These are phyloP conservation scores for Lithobates sylvaticus DNA, from an alignment of 2,797 vertebrate species.

Conservation along the genomic window DNA sequence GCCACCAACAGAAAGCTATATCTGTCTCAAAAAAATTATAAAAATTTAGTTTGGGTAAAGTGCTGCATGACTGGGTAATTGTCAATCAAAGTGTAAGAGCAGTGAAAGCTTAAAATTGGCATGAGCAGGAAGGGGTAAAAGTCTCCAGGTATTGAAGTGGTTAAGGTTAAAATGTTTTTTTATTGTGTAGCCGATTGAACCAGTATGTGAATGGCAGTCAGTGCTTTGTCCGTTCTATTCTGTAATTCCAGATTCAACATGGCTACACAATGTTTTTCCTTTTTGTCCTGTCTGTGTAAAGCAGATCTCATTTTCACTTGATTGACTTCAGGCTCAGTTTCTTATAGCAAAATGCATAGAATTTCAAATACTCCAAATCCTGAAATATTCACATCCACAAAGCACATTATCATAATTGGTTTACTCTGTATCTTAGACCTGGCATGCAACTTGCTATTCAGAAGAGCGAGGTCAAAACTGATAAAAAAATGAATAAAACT, in stretches of 20 bases:
- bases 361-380: slow-evolving; percentile 24
- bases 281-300: slow-evolving; percentile 27
- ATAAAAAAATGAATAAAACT: not conserved
- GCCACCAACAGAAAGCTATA: too few relatives aligned
- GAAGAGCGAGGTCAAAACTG: not conserved
- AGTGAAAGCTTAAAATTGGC: too few relatives aligned
- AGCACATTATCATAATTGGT: slow-evolving; percentile 47
- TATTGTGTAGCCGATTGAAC: not conserved
- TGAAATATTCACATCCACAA: slow-evolving; percentile 41
- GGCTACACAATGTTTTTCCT: slow-evolving; percentile 1
- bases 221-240: slow-evolving; percentile 10
- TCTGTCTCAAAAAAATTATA: too few relatives aligned
- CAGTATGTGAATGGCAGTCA: slow-evolving; percentile 24
- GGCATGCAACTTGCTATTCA: slow-evolving; percentile 12
- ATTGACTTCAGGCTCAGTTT: slow-evolving; percentile 42
- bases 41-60: too few relatives aligned
- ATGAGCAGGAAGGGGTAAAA: too few relatives aligned
- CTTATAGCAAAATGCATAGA: slow-evolving; percentile 28
- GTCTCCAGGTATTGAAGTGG: too few relatives aligned
- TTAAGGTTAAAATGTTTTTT: not conserved
- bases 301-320: slow-evolving; percentile 53
- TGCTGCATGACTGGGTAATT: too few relatives aligned
- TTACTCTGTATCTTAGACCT: not conserved
- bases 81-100: too few relatives aligned
- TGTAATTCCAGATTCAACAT: slow-evolving; percentile 39